Conservation (phyloP, 2,888 invertebrate species). For the Dryobotodes eremita region DNA sequence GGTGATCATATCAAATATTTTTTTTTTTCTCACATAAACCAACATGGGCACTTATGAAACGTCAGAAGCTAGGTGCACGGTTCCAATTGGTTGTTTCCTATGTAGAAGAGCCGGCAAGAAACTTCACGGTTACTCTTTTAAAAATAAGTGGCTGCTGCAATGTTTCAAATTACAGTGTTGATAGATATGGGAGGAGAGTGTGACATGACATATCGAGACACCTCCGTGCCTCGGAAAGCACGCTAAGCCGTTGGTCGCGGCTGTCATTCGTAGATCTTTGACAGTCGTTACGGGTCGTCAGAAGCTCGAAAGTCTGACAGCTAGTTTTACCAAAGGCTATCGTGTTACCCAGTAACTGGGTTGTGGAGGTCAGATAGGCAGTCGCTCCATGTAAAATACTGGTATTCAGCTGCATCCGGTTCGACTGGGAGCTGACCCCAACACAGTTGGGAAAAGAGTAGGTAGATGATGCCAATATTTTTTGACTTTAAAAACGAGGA, state of each 20-base stretch:
- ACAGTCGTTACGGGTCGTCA: not conserved
- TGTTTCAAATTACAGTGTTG: too few relatives aligned
- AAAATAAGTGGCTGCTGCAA: too few relatives aligned
- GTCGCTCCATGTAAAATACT: not conserved
- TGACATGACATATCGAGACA: slow-evolving; percentile 3
- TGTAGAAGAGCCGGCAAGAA: too few relatives aligned
- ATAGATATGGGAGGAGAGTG: too few relatives aligned
- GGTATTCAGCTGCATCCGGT: not conserved
- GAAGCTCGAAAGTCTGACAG: not conserved
- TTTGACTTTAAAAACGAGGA: too few relatives aligned
- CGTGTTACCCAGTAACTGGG: not conserved
- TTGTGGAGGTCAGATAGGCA: not conserved
- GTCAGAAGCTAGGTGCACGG: too few relatives aligned
- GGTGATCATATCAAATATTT: too few relatives aligned
- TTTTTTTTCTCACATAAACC: too few relatives aligned
- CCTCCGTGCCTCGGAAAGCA: not conserved
- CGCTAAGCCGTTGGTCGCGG: not conserved
- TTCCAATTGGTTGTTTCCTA: too few relatives aligned
- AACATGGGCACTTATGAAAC: too few relatives aligned
- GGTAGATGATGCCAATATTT: not conserved
- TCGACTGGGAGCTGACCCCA: not conserved
- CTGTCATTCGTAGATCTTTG: not conserved
- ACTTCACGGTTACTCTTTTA: too few relatives aligned
- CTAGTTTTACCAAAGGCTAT: not conserved
- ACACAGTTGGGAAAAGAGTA: not conserved